Evolutionary conservation across 1,140 invertebrate species (phyloP), one percentile per base, ranked within the genome.

Genomic region (Leguminivora glycinivorella): DNA sequence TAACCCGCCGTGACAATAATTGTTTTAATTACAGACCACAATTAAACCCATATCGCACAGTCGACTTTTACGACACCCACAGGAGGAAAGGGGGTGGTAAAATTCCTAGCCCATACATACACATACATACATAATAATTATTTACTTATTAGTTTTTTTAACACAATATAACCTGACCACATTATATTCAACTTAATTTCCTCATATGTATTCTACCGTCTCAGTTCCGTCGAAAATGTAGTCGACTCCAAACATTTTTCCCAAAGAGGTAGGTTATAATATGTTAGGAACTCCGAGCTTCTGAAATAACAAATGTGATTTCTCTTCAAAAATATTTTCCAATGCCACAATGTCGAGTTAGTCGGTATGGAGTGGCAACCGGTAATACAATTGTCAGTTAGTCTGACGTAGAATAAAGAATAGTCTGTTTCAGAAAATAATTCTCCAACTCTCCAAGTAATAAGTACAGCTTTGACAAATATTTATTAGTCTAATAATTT

Each of bases 331-430:
- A 26, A 60, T 60, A 60, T 60, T 60, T 56, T 60, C 10, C 24
- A 60, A n/a, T 29, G 24, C 56, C 52, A 56, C 24, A 4, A 10
- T 56, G 52, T 60, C 56, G 25, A 24, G 24, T 60, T 60, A 26
- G 24, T 26, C 24, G 56, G 26, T 26, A 60, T 60, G 56, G 56
- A 60, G 56, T 60, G 56, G 56, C 56, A 60, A 60, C 22, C 56
- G 56, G 56, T 26, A 60, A 60, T 60, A 60, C 56, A 60, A 26
- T 60, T 26, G 56, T 60, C 56, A n/a, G 56, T 29, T 60, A 58
- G 25, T 29, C 10, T 26, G 56, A 60, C 25, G 56, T 24, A 56
- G 3, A 24, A 10, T 56, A 24, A 56, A 22, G 7, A 12, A 9
- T 60, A 60, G 26, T 60, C 1, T 60, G n/a, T 60, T 4, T 5